Evolutionary conservation across 2,113 vertebrate genomes (phyloP).

Genomic region (Misgurnus anguillicaudatus): DNA sequence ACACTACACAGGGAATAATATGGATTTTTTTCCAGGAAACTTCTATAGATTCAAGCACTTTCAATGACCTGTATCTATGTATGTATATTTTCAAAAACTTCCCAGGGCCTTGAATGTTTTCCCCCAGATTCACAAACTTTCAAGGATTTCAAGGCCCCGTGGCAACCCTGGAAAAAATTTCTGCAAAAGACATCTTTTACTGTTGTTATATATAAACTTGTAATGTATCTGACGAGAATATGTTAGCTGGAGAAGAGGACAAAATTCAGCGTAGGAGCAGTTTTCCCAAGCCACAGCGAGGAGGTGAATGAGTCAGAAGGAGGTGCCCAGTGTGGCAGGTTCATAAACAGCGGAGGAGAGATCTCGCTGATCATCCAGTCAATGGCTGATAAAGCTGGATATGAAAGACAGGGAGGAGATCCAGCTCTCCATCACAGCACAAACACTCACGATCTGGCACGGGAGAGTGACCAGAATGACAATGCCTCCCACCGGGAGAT

Average conservation of each 20-base stretch:
- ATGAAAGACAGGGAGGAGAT: conserved; percentile 50
- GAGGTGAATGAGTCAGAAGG: conserved; percentile 26
- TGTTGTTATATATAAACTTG: background rate
- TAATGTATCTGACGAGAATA: background rate
- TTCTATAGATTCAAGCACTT: too few relatives aligned
- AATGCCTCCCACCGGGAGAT: conserved; percentile 47
- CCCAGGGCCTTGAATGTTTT: too few relatives aligned
- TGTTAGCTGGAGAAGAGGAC: background rate
- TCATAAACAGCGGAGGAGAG: conserved; percentile 60
- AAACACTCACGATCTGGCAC: conserved; percentile 31
- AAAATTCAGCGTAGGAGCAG: background rate
- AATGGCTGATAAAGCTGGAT: conserved; percentile 52
- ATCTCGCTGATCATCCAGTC: conserved; percentile 49
- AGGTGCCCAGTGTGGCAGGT: background rate
- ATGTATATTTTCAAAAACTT: too few relatives aligned
- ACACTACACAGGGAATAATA: too few relatives aligned
- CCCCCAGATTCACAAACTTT: too few relatives aligned
- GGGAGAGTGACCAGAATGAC: conserved; percentile 53
- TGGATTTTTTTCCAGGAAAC: too few relatives aligned
- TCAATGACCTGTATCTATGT: too few relatives aligned
- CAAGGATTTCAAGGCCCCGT: too few relatives aligned
- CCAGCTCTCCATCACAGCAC: conserved; percentile 21
- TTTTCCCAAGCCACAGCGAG: conserved; percentile 17
- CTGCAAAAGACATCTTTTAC: too few relatives aligned
- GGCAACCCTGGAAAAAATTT: too few relatives aligned